Evolutionary conservation across 2,888 invertebrate species (phyloP), one percentile per base, ranked within the genome.

Genomic region (Callinectes sapidus): DNA sequence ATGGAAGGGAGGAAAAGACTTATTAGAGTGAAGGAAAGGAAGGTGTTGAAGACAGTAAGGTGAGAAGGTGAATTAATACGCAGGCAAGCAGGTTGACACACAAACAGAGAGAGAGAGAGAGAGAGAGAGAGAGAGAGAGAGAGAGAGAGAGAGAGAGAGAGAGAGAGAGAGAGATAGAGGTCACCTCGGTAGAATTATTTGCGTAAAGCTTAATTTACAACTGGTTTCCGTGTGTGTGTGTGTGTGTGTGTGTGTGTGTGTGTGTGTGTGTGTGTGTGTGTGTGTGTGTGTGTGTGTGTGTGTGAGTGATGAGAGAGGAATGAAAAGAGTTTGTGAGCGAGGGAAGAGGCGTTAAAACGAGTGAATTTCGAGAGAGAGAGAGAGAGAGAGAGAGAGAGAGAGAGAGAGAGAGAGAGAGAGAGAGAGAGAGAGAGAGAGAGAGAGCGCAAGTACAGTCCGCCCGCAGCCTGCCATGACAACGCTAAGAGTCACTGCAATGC

Each of bases 191-290:
- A n/a, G 71, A 71, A 71, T 28, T 28, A 28, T 10, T 71, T 71
- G n/a, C 71, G 28, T 71, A n/a, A 71, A n/a, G n/a, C 28, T 71
- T 71, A 10, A 23, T n/a, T 71, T 28, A 71, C 71, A 71, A 71
- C 71, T 71, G 71, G 71, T 71, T 71, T 28, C 39, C 28, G 28
- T 71, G 28, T 71, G 71, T 71, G 71, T 71, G 71, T 71, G 71
- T 71, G 71, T 71, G 71, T 71, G 71, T n/a, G 71, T 71, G 71
- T 71, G 71, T n/a, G 71, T 71, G 71, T 71, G 71, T 71, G 28
- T 71, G 28, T 71, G 71, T 71, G 71, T 71, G 28, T 71, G 71
- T 71, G 71, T 71, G 71, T 71, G 71, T 66, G 66, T 66, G 66
- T 66, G 66, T 66, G 66, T 66, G 66, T 66, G 23, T 66, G 66